phyloP scores from a whole-genome alignment of 2,797 vertebrate genomes.

The Anabas testudineus region DNA sequence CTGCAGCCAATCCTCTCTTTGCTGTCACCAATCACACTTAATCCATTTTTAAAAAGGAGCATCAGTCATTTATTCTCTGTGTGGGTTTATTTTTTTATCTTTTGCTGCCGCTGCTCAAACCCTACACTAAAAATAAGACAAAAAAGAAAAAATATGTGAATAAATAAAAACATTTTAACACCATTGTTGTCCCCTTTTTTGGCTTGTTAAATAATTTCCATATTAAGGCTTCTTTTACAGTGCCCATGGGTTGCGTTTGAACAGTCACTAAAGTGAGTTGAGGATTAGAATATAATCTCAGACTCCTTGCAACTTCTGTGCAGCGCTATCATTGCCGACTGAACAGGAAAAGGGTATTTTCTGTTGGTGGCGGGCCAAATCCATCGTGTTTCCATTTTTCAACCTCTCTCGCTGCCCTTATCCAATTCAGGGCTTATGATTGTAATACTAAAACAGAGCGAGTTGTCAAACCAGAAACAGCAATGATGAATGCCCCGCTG shows the following conservation, averaged over 20 bases:
- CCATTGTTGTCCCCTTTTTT: neutral
- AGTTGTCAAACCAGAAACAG: conserved; percentile 76
- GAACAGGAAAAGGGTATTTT: conserved; percentile 41
- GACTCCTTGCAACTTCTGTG: conserved; percentile 59
- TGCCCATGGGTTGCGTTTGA: conserved; percentile 30
- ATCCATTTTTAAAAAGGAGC: neutral
- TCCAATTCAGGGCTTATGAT: conserved; percentile 79
- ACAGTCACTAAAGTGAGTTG: conserved; percentile 50
- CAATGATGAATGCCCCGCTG: conserved; percentile 77
- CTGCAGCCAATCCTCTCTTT: neutral
- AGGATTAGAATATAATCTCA: conserved; percentile 74
- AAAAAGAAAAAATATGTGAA: neutral
- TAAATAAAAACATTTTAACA: conserved; percentile 14
- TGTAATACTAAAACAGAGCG: conserved; percentile 82
- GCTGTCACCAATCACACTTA: neutral
- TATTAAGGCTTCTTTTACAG: conserved; percentile 38
- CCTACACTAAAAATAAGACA: conserved; percentile 14
- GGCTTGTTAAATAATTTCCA: conserved; percentile 48
- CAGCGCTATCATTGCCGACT: conserved; percentile 50
- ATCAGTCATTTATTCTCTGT: neutral
- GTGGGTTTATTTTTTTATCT: neutral
- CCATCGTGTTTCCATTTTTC: conserved; percentile 76
- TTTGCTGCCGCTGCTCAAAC: conserved; percentile 5
- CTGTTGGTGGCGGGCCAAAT: conserved; percentile 67
- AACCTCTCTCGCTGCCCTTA: conserved; percentile 72